These are phyloP conservation scores for Perizoma flavofasciatum DNA, from an alignment of 2,888 invertebrate genomes.

Conservation along the genomic window DNA sequence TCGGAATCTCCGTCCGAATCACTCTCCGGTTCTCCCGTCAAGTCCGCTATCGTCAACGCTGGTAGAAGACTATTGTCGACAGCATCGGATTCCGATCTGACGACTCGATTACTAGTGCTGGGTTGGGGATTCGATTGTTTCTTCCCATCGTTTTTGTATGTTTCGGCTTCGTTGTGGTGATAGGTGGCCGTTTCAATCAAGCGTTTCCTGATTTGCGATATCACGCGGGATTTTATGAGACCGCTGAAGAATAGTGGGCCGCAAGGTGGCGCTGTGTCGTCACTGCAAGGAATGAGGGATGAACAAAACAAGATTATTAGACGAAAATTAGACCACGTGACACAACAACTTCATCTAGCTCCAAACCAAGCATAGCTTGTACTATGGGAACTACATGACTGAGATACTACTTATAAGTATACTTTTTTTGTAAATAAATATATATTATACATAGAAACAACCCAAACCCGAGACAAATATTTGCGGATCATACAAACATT, in stretches of 20 bases:
- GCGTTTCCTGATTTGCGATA: slow-evolving; percentile 62
- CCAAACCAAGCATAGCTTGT: too few species aligned
- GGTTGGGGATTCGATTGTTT: slow-evolving; percentile 14
- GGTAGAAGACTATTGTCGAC: slow-evolving; percentile 51
- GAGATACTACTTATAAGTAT: too few species aligned
- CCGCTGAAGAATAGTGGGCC: slow-evolving; percentile 77
- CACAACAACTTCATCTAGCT: too few species aligned
- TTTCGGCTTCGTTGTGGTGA: slow-evolving; percentile 56
- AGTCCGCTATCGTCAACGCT: slow-evolving; percentile 49
- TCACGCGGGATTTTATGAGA: slow-evolving; percentile 64
- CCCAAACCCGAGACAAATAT: too few species aligned
- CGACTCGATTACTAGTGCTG: slow-evolving; percentile 14
- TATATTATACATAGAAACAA: too few species aligned
- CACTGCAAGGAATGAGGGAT: slow-evolving; percentile 37
- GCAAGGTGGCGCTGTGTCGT: slow-evolving; percentile 52
- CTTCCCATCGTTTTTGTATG: slow-evolving; percentile 38
- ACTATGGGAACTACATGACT: too few species aligned
- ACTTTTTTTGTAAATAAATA: too few species aligned
- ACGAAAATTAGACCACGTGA: too few species aligned
- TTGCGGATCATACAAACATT: too few species aligned
- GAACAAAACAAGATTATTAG: background rate
- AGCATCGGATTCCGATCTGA: slow-evolving; percentile 29
- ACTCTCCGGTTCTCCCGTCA: slow-evolving; percentile 35
- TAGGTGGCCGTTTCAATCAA: slow-evolving; percentile 60
- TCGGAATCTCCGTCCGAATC: slow-evolving; percentile 30